Evolutionary conservation across 2,888 invertebrate genomes (phyloP).

Genomic region (Odontothrips loti): DNA sequence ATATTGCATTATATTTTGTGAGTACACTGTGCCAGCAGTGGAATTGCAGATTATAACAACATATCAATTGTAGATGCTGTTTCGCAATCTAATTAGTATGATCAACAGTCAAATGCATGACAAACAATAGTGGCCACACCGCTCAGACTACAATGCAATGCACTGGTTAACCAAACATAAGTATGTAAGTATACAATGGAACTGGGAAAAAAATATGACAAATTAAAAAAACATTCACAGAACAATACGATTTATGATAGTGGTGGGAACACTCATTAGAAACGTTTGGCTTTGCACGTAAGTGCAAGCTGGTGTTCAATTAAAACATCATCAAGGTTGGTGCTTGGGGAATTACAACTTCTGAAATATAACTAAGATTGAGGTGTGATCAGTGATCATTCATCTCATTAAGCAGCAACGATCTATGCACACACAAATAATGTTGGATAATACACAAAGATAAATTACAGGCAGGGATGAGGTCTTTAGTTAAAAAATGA

Average conservation of each 20-base stretch:
- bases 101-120: not conserved
- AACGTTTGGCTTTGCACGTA: not conserved
- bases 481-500: not conserved
- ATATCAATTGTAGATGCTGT: not conserved
- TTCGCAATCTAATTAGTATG: not conserved
- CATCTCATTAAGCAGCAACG: not conserved
- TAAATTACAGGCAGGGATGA: no score
- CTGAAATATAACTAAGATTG: not conserved
- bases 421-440: constrained; percentile 9
- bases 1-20: not conserved
- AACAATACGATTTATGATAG: not conserved
- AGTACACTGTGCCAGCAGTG: not conserved
- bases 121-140: not conserved
- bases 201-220: not conserved
- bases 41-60: not conserved
- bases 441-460: not conserved
- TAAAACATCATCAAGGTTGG: not conserved
- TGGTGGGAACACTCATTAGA: not conserved
- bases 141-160: not conserved
- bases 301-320: not conserved
- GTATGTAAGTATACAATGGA: not conserved
- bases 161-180: not conserved
- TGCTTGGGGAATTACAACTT: not conserved
- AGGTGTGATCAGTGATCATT: not conserved
- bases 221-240: not conserved